Evolutionary conservation across 2,888 invertebrate genomes (phyloP), one percentile per base, ranked within the genome.

Genomic region (Zootermopsis nevadensis): DNA sequence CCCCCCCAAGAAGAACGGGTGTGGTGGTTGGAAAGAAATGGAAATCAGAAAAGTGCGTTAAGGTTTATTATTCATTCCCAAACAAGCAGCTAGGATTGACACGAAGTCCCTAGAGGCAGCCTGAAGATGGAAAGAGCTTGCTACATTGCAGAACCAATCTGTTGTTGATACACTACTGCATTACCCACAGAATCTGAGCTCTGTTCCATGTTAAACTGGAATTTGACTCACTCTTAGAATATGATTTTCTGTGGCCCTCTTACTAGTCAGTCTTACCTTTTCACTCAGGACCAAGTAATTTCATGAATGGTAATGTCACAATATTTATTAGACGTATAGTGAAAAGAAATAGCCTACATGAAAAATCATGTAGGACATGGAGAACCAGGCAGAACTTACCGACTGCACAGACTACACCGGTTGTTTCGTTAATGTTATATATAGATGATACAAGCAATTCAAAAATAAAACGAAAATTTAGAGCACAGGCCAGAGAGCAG

Each of bases 31-130:
- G 31, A 60, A 77, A 81, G 72, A 79, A 67, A 77, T 60, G 77
- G 69, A 84, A 84, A 82, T 82, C 84, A 82, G 82, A 82, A 84
- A 84, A 82, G 84, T 82, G 84, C 80, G 82, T 82, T 82, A 82
- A 67, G 79, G 83, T 82, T 82, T 82, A 82, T 81, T 81, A 82
- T 84, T 84, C 84, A 82, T 82, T 77, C 82, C 74, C n/a, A 79
- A 82, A 81, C 81, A 82, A 80, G 77, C 55, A 33, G 72, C 55
- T 74, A 55, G 72, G 84, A 84, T 82, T 84, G 82, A 82, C 79
- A 72, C 48, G 48, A 69, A 48, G 60, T 84, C 84, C 69, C 83
- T 48, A 48, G 67, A 74, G 83, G 48, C 33, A 76, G 33, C 38
- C 35, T 66, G 22, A 66, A 77, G 60, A 60, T 60, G 38, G 38